phyloP scores from a whole-genome alignment of 2,113 vertebrate genomes.

The Scortum barcoo region DNA sequence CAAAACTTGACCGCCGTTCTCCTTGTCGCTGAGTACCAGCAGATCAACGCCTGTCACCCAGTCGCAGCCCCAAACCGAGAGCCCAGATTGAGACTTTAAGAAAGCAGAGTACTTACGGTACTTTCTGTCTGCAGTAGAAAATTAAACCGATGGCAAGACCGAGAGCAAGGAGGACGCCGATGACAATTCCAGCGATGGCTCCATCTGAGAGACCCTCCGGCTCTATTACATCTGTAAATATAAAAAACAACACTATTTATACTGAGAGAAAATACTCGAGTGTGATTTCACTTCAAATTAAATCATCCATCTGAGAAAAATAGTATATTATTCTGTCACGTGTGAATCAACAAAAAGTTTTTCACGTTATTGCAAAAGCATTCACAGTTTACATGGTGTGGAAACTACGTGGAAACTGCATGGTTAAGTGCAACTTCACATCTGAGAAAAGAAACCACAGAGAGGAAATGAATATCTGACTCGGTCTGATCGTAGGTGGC shows the following conservation, averaged over 20 bases:
- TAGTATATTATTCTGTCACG: neutral
- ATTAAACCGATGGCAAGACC: conserved; percentile 45
- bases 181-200: conserved; percentile 84
- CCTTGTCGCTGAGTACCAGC: neutral
- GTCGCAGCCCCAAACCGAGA: neutral
- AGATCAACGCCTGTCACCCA: neutral
- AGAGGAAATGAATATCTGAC: neutral
- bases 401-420: neutral
- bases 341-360: neutral
- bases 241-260: neutral
- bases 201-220: conserved; percentile 75
- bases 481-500: neutral
- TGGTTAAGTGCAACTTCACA: neutral
- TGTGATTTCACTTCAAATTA: neutral
- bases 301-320: neutral
- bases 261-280: too few species aligned
- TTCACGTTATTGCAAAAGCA: neutral
- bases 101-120: conserved; percentile 78
- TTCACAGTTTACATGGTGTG: too few species aligned
- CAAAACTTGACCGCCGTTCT: neutral
- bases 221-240: conserved; percentile 47
- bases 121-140: conserved; percentile 68
- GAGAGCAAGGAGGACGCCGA: conserved; percentile 69
- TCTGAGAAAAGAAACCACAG: neutral
- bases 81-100: neutral